phyloP scores from a whole-genome alignment of 2,113 vertebrate species.

The Muntiacus muntjak region DNA sequence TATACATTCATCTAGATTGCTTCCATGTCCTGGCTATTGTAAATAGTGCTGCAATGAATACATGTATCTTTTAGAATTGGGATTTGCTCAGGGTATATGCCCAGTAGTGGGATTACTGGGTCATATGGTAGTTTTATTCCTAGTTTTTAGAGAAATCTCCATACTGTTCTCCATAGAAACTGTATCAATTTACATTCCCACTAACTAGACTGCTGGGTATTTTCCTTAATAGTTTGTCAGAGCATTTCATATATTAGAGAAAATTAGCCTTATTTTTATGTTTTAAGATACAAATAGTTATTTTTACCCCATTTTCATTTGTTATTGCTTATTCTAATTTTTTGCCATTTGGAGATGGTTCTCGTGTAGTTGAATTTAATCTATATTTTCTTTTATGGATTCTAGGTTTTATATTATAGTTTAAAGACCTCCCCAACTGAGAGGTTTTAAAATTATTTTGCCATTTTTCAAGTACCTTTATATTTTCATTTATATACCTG shows the following conservation, averaged over 20 bases:
- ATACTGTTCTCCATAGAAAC: background rate
- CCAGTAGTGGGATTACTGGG: background rate
- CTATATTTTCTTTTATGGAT: background rate
- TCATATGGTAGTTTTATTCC: background rate
- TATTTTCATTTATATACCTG: background rate
- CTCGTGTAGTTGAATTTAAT: background rate
- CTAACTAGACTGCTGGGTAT: background rate
- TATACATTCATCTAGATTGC: background rate
- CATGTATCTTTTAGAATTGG: background rate
- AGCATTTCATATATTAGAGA: background rate
- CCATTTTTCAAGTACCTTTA: background rate
- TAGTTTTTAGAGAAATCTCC: background rate
- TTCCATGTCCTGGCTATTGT: background rate
- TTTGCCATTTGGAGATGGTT: background rate
- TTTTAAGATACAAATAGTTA: background rate
- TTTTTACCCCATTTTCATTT: background rate
- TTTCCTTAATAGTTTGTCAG: background rate
- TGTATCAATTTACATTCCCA: background rate
- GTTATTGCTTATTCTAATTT: constrained; percentile 1
- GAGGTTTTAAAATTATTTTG: background rate
- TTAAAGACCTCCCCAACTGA: background rate
- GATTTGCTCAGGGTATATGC: background rate
- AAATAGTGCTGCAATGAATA: background rate
- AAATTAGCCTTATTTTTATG: background rate
- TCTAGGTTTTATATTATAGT: background rate